These are phyloP conservation scores for Caranx ignobilis DNA, from an alignment of 2,113 vertebrate species.

Conservation along the genomic window DNA sequence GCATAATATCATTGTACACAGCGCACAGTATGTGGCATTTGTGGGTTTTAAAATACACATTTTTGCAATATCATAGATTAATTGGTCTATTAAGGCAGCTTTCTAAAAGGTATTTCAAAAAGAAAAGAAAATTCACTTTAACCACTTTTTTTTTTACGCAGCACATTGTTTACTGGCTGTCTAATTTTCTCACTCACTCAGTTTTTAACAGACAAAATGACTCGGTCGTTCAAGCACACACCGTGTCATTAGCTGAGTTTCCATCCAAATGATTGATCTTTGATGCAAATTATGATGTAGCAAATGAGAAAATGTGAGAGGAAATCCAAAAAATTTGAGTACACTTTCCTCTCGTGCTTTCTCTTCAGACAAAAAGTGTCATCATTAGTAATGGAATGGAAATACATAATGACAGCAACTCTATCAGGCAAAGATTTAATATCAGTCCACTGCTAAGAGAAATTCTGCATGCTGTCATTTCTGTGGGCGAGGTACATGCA, in stretches of 20 bases:
- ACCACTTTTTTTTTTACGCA: too few species aligned
- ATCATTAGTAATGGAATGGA: slow-evolving; percentile 27
- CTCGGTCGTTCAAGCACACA: slow-evolving; percentile 4
- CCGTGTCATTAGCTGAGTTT: background rate
- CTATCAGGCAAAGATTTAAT: slow-evolving; percentile 33
- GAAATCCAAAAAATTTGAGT: background rate
- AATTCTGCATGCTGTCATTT: slow-evolving; percentile 32
- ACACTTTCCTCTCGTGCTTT: slow-evolving; percentile 2
- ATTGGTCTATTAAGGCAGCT: background rate
- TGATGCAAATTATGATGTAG: background rate
- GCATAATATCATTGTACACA: background rate
- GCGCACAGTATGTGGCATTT: background rate
- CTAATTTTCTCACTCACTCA: background rate
- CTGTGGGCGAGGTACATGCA: slow-evolving; percentile 15
- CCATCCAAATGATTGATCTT: slow-evolving; percentile 4
- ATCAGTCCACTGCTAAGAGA: slow-evolving; percentile 29
- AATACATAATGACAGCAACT: slow-evolving; percentile 16
- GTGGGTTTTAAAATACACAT: too few species aligned
- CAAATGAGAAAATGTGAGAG: background rate
- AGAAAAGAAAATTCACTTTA: background rate
- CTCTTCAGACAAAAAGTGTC: slow-evolving; percentile 10
- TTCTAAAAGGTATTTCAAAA: background rate
- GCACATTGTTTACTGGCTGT: background rate
- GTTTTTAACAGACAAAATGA: background rate
- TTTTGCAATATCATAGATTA: background rate